Evolutionary conservation across 2,888 invertebrate species (phyloP).

Genomic region (Xylota sylvarum): DNA sequence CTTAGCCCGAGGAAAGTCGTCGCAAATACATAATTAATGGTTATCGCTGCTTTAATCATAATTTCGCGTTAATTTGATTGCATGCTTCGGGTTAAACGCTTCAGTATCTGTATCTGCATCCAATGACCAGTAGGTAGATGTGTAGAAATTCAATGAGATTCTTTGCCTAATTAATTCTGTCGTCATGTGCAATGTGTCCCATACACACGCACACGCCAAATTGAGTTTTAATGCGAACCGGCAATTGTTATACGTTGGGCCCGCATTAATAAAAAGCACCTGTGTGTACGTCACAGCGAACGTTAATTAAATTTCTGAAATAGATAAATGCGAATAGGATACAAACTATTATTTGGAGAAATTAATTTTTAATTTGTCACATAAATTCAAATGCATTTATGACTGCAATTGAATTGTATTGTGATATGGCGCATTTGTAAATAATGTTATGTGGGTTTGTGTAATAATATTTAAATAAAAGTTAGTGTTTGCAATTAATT

Average conservation of each 20-base stretch:
- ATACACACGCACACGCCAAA: not conserved
- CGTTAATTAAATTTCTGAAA: conserved; percentile 12
- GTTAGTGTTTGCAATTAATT: not conserved
- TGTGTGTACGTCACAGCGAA: not conserved
- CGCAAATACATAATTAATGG: conserved; percentile 47
- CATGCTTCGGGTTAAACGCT: conserved; percentile 10
- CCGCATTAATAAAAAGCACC: not conserved
- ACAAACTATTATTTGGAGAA: not conserved
- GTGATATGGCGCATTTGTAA: not conserved
- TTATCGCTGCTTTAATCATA: conserved; percentile 38
- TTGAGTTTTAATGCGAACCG: not conserved
- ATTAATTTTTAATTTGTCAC: not conserved
- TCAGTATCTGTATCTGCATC: not conserved
- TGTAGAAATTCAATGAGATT: not conserved
- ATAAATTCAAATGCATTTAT: not conserved
- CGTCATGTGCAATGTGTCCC: conserved; percentile 1
- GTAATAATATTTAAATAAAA: not conserved
- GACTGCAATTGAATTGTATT: not conserved
- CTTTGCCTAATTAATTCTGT: conserved; percentile 14
- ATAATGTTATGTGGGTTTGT: not conserved
- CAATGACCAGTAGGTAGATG: not conserved
- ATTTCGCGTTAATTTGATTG: conserved; percentile 37
- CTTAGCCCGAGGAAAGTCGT: conserved; percentile 10
- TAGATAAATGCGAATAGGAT: not conserved
- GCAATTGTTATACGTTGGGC: not conserved